A percentile compares a stretch with the other conserved stretches of the same genome.
phyloP scores from a whole-genome alignment of 2,888 invertebrate genomes.

The Lathronympha strigana region DNA sequence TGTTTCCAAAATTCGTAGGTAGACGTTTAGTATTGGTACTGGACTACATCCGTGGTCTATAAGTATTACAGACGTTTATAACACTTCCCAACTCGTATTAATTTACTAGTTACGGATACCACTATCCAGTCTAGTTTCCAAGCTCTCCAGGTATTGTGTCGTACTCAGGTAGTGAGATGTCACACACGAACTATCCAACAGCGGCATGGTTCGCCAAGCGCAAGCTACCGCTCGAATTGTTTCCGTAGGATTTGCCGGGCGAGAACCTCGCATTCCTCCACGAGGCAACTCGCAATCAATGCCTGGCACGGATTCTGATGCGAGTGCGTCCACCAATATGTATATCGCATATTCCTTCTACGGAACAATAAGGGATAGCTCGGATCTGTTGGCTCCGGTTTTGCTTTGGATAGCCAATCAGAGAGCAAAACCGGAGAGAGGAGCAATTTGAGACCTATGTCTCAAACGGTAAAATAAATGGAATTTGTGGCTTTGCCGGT shows the following conservation, averaged over 20 bases:
- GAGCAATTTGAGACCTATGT: no score
- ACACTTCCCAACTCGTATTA: no score
- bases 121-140: no score
- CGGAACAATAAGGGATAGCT: slow-evolving; percentile 16
- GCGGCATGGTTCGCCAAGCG: slow-evolving; percentile 31
- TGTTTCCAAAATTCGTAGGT: no score
- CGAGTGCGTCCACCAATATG: slow-evolving; percentile 28
- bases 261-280: slow-evolving; percentile 38
- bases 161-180: slow-evolving; percentile 8
- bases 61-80: no score
- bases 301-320: slow-evolving; percentile 34
- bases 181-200: slow-evolving; percentile 32
- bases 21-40: no score
- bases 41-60: no score
- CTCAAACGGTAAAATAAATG: neutral
- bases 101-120: no score
- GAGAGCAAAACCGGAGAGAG: no score
- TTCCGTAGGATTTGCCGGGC: slow-evolving; percentile 25
- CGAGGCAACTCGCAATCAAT: slow-evolving; percentile 34
- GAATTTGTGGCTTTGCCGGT: neutral
- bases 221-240: slow-evolving; percentile 32
- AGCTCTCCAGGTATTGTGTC: no score
- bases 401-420: slow-evolving; percentile 18
- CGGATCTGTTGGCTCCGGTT: slow-evolving; percentile 1
- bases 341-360: slow-evolving; percentile 35